Base-by-base conservation (phyloP, 2,797 vertebrate species). In the Macropodus opercularis region DNA sequence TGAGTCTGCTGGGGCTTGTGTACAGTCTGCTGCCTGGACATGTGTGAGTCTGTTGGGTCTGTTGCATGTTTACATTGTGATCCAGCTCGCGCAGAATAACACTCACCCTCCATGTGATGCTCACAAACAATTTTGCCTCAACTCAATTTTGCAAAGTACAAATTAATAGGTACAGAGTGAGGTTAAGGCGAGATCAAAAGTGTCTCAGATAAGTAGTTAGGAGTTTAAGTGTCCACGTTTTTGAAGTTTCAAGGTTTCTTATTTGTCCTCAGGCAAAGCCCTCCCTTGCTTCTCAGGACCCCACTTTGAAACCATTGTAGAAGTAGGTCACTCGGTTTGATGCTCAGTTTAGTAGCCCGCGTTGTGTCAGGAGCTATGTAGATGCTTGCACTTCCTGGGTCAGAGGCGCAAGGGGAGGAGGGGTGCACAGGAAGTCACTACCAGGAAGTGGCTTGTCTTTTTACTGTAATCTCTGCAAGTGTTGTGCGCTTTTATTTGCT, bases 401-500 rank as follows among this genome's bases (percentile, higher is more conserved):
- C 83, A 79, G 68, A 75, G 34, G 54, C 75, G 64, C 40, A 50
- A 10, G 36, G 57, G 27, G 65, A n/a, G 48, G 70, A 39, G 61
- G 68, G 60, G 52, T 58, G 57, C 61, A 74, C 77, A 87, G 84
- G 86, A 87, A 88, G 83, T 69, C 71, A 59, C 18, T 48, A 66
- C 38, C 81, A 90, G 89, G 89, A 90, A 85, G 88, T 89, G 89
- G 85, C 77, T 87, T 71, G 54, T 80, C 60, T 56, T 81, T 79
- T 68, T 70, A 77, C 79, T 75, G 80, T 86, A 84, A 85, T 84
- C 82, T 83, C 69, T 83, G 79, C 70, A 68, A 60, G 38, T 26
- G 41, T 27, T 71, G 18, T 31, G 6, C 50, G 60, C 32, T 77
- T 17, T 63, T 42, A 49, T 65, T 72, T 48, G 52, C 34, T 53